Conservation (phyloP, 2,113 vertebrate species). For the Eudyptes chrysolophus region DNA sequence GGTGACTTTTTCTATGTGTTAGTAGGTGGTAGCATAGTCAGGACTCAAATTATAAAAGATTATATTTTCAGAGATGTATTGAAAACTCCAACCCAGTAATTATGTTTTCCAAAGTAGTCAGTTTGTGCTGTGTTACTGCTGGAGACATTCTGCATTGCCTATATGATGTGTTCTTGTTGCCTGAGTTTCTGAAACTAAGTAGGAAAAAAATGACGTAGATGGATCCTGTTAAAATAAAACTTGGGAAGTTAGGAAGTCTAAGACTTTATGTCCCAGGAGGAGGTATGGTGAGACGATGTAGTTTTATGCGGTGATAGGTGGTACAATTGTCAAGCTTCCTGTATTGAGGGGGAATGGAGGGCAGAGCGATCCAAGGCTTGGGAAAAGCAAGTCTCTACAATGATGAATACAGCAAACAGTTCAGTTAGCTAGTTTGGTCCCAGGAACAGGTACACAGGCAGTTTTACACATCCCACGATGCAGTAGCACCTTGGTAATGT, state of each 20-base stretch:
- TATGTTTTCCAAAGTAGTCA: constrained; percentile 9
- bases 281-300: not conserved
- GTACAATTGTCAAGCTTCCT: not conserved
- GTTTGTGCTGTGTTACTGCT: not conserved
- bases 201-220: not conserved
- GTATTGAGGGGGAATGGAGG: not conserved
- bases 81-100: constrained; percentile 36
- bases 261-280: not conserved
- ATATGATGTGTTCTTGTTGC: not conserved
- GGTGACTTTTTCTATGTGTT: not conserved
- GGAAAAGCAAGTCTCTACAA: not conserved
- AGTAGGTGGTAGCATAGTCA: constrained; percentile 32
- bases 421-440: not conserved
- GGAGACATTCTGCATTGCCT: not conserved
- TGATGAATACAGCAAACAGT: not conserved
- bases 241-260: not conserved
- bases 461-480: not conserved
- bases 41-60: constrained; percentile 26
- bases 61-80: constrained; percentile 23
- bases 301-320: not conserved
- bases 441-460: not conserved
- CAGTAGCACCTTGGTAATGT: not conserved
- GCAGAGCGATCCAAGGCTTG: not conserved
- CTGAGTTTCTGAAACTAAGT: not conserved
- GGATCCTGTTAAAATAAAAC: not conserved